Evolutionary conservation across 1,140 invertebrate species (phyloP).

Genomic region (Tenebrio molitor): DNA sequence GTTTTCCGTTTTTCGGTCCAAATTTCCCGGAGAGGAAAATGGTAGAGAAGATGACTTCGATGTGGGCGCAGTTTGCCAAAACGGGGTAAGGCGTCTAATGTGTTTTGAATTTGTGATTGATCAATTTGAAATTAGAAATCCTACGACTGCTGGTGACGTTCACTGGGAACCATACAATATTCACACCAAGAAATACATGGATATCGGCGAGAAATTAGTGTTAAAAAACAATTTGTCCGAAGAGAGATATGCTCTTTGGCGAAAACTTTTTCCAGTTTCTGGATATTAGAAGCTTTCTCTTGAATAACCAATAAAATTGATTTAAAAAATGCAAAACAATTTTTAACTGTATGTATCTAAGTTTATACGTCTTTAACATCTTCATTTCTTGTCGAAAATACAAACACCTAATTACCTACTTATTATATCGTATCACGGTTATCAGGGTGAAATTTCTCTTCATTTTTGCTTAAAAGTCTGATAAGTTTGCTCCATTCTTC

Average conservation of each 20-base stretch:
- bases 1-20: conserved; percentile 53
- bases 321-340: too few species aligned
- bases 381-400: too few species aligned
- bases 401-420: too few species aligned
- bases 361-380: too few species aligned
- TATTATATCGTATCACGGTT: too few species aligned
- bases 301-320: too few species aligned
- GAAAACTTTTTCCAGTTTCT: not conserved
- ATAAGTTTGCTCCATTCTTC: too few species aligned
- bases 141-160: not conserved
- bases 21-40: conserved; percentile 61
- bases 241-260: conserved; percentile 17
- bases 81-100: conserved; percentile 54
- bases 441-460: too few species aligned
- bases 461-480: too few species aligned
- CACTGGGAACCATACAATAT: not conserved
- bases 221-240: conserved; percentile 1
- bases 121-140: too few species aligned
- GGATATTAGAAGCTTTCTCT: not conserved
- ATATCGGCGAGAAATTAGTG: conserved; percentile 66
- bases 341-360: too few species aligned
- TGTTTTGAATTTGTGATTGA: not conserved
- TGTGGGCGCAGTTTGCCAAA: conserved; percentile 64
- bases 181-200: conserved; percentile 66
- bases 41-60: conserved; percentile 62